Evolutionary conservation across 2,888 invertebrate genomes (phyloP).

Genomic region (Arrhopalites spinosus): DNA sequence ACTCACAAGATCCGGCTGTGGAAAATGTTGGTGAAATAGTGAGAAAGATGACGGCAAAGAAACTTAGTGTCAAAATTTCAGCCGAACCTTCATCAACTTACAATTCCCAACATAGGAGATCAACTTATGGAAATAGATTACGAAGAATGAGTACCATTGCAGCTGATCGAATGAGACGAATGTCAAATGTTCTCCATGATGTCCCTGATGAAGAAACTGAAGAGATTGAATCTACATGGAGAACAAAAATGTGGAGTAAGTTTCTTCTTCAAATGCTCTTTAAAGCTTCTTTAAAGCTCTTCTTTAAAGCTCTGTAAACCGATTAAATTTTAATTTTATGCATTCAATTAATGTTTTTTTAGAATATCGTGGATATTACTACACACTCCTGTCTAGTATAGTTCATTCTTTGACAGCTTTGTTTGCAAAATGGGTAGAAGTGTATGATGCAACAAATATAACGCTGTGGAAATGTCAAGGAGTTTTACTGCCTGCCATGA

Average conservation of each 20-base stretch:
- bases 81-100: not conserved
- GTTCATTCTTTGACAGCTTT: not conserved
- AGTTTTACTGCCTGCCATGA: not conserved
- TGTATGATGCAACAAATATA: constrained; percentile 1
- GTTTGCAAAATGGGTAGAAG: not conserved
- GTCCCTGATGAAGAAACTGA: constrained; percentile 1
- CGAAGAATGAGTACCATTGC: not conserved
- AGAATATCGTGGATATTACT: constrained; percentile 10
- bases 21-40: constrained; percentile 2
- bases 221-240: not conserved
- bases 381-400: not conserved
- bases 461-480: constrained; percentile 9
- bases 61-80: not conserved
- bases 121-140: too few relatives aligned
- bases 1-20: not conserved
- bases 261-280: too few relatives aligned
- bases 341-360: too few relatives aligned
- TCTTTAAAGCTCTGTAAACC: too few relatives aligned
- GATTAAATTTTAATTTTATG: too few relatives aligned
- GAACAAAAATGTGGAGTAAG: not conserved
- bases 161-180: not conserved
- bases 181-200: not conserved
- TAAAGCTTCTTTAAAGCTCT: too few relatives aligned
- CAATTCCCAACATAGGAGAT: too few relatives aligned
- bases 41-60: constrained; percentile 6